Conservation (phyloP, 2,113 vertebrate species). For the Stegostoma tigrinum region DNA sequence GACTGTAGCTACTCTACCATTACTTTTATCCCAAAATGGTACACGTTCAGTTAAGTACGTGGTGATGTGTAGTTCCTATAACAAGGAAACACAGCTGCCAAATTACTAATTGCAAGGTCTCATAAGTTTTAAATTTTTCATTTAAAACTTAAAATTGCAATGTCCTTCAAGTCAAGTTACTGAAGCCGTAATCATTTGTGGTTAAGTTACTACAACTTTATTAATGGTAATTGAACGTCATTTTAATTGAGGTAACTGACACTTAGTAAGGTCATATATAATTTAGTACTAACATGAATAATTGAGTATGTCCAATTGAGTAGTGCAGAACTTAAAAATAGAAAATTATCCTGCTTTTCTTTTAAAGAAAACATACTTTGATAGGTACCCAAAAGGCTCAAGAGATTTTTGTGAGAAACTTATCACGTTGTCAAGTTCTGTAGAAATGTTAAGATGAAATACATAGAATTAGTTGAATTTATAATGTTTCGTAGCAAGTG, state of each 20-base stretch:
- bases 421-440: neutral
- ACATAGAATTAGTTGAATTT: neutral
- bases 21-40: neutral
- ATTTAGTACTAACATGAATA: neutral
- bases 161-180: neutral
- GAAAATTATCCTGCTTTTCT: neutral
- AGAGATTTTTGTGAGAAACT: neutral
- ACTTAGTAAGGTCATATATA: neutral
- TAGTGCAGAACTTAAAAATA: neutral
- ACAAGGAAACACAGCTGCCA: neutral
- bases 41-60: neutral
- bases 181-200: neutral
- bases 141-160: neutral
- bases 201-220: neutral
- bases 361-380: neutral
- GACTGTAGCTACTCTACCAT: too few relatives aligned
- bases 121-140: neutral
- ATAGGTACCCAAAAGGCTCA: neutral
- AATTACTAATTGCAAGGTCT: neutral
- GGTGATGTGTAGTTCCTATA: neutral
- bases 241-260: constrained; percentile 4
- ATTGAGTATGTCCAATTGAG: neutral
- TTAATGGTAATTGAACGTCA: neutral
- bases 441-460: neutral
- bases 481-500: neutral